Base-by-base conservation (phyloP, 2,888 invertebrate species). In the Prionchulus punctatus region DNA sequence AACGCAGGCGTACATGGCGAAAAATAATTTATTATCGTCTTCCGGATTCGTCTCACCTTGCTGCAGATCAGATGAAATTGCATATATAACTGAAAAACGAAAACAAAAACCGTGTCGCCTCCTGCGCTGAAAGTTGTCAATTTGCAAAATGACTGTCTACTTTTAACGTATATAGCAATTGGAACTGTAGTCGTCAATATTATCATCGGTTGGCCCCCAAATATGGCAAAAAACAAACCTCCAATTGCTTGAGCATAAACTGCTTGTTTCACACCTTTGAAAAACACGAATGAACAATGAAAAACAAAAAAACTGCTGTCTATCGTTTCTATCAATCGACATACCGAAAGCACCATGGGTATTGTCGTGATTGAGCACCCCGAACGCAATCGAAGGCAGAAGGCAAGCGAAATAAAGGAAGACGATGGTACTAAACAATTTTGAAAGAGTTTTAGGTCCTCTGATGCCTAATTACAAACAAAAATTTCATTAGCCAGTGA, bases 321-420 rank as follows among this genome's bases (percentile, higher is more conserved):
- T 12, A 48, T 48, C 48, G n/a, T 48, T 36, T 23, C 48, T 7
- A 48, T 12, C 7, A 48, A 48, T 48, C 2, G 26, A 59, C 66
- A 66, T 64, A 78, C 78, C 77, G 58, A 79, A 78, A 58, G 72
- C 70, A 45, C 78, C 77, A 30, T 72, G 63, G 4, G 79, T 79
- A 64, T 79, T 78, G 62, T 73, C 74, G 61, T 77, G 75, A 65
- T 79, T 79, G 54, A 79, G 70, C 64, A 78, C 77, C 43, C 79
- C 79, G 64, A 79, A 77, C 28, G 79, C 79, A 60, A 79, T 78
- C 60, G 77, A 76, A 18, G 79, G 79, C 56, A 79, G 72, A 30
- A 79, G 71, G 66, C 78, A 78, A 55, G 78, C 77, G 66, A 79
- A 79, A 65, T 79, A 78, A 36, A 79, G 72, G 67, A 79, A 79